Conservation (phyloP, 2,888 invertebrate species). For the Tenthredo notha region DNA sequence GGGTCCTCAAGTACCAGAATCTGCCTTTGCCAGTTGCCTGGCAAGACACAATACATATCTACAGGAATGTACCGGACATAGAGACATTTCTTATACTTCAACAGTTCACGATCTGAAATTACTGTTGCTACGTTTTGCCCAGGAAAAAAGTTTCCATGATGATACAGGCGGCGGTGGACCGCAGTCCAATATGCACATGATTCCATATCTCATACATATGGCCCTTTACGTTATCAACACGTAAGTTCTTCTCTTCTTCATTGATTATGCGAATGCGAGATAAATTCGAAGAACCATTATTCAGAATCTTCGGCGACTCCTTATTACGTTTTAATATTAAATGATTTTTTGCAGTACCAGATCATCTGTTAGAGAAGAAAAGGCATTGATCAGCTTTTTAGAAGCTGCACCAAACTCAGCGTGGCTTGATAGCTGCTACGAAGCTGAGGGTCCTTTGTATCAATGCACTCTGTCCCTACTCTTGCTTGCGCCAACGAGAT, state of each 20-base stretch:
- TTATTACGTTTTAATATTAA: conserved; percentile 6
- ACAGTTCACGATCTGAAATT: conserved; percentile 97
- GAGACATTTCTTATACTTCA: conserved; percentile 89
- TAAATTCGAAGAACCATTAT: conserved; percentile 23
- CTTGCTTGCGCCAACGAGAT: conserved; percentile 88
- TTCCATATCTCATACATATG: conserved; percentile 96
- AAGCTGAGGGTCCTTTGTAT: conserved; percentile 96
- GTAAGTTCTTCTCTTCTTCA: conserved; percentile 77
- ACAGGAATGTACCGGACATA: conserved; percentile 85
- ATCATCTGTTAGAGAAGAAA: conserved; percentile 88
- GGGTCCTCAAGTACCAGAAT: conserved; percentile 96
- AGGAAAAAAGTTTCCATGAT: conserved; percentile 97
- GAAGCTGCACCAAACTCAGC: conserved; percentile 83
- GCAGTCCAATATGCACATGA: conserved; percentile 97
- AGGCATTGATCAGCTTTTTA: conserved; percentile 87
- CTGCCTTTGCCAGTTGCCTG: conserved; percentile 95
- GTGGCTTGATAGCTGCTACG: conserved; percentile 91
- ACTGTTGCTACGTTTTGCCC: conserved; percentile 92
- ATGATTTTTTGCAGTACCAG: conserved; percentile 81
- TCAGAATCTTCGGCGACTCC: not conserved
- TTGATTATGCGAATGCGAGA: not conserved
- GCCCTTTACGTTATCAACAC: conserved; percentile 96
- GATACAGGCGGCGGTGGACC: conserved; percentile 98
- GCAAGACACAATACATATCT: conserved; percentile 95
- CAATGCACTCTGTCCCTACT: conserved; percentile 90